Evolutionary conservation across 2,888 invertebrate genomes (phyloP), one percentile per base, ranked within the genome.

Genomic region (Drosophila kuntzei): DNA sequence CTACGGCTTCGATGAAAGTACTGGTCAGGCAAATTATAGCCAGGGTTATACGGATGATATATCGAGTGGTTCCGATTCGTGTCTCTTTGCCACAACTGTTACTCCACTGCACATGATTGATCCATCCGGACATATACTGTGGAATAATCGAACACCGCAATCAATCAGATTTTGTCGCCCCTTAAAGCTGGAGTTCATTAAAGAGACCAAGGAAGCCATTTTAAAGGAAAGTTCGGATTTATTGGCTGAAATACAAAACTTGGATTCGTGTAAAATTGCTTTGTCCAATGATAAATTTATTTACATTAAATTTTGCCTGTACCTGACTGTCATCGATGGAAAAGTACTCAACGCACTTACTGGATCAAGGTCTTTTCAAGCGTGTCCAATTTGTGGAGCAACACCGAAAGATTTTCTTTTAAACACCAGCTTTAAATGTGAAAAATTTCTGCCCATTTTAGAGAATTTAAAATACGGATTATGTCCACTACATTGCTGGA

Each of bases 401-500:
- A 37, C 37, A 9, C 37, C 41, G 2, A 29, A 18, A n/a, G 39
- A 53, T 11, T 41, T 53, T 12, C 53, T 41, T 8, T 16, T 14
- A 16, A 53, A 53, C 25, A 29, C 27, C 25, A 14, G 41, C 14
- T 53, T 53, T 18, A 27, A 41, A 16, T 39, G 53, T 18, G 14
- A 16, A 25, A 8, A 41, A 12, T 53, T 53, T 27, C 6, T 53
- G 14, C 27, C 27, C 34, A 44, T 14, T 16, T 36, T 11, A 34
- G 34, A 16, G 18, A 44, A 55, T 11, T 25, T 44, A 16, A 55
- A 34, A 25, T 55, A 55, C 14, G 43, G 34, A 3, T 2, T 55
- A 44, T 44, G 55, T 22, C 34, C 55, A 34, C 27, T 55, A 7
- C 43, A 55, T 44, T 34, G 34, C 9, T 44, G 55, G 44, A 55